Percentiles rank a stretch among this genome's conserved stretches.
Conservation (phyloP, 2,797 vertebrate genomes). For the Urocyon cinereoargenteus region DNA sequence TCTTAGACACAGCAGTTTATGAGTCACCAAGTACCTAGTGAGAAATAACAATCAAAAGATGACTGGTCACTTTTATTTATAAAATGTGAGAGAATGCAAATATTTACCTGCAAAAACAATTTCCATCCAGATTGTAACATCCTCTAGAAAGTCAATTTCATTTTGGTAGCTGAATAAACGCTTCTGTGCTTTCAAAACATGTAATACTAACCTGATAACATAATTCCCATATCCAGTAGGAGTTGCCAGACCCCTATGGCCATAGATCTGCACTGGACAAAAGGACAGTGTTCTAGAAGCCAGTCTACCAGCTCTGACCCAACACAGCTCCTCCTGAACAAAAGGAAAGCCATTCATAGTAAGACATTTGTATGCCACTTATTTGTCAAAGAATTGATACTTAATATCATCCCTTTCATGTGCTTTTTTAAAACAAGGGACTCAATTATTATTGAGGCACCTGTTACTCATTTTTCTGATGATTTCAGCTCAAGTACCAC, state of each 20-base stretch:
- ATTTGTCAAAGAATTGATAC: background rate
- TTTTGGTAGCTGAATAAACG: background rate
- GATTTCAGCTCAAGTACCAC: conserved; percentile 28
- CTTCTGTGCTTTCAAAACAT: background rate
- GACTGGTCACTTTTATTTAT: conserved; percentile 61
- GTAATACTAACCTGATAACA: conserved; percentile 94
- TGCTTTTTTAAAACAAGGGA: conserved; percentile 44
- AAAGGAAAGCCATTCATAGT: conserved; percentile 69
- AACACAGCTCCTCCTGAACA: conserved; percentile 94
- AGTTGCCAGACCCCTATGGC: conserved; percentile 97
- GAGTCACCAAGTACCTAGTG: conserved; percentile 49
- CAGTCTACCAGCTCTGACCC: conserved; percentile 98
- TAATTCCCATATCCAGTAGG: conserved; percentile 96
- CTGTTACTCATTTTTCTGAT: background rate
- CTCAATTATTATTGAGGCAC: background rate
- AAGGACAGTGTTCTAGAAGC: conserved; percentile 96
- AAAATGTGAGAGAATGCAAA: conserved; percentile 70
- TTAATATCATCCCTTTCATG: background rate
- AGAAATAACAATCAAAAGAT: conserved; percentile 59
- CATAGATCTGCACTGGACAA: conserved; percentile 94
- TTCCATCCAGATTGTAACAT: background rate
- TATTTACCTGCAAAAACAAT: conserved; percentile 32
- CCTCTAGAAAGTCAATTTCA: conserved; percentile 29
- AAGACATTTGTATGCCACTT: background rate
- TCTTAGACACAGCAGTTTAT: background rate